Percentiles rank a stretch among this genome's conserved stretches.
phyloP scores from a whole-genome alignment of 2,888 invertebrate genomes.

The Digitonthophagus gazella region DNA sequence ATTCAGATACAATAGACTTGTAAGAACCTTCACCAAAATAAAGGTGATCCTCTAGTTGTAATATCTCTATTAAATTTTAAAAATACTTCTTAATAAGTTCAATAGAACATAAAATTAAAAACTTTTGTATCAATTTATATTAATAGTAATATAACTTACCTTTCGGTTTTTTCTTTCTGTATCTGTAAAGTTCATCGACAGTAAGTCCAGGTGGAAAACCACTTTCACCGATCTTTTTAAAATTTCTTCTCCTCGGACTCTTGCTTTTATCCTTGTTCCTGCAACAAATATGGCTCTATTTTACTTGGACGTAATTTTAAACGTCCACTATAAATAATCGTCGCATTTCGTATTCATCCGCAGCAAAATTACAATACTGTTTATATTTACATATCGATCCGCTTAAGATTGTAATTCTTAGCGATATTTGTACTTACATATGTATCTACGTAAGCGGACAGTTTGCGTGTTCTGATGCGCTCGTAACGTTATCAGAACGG shows the following conservation, averaged over 20 bases:
- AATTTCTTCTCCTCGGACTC: conserved; percentile 26
- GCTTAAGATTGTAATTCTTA: background rate
- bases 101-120: conserved; percentile 11
- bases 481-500: background rate
- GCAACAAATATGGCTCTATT: no score
- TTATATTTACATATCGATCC: conserved; percentile 1
- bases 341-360: background rate
- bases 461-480: background rate
- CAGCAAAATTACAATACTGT: background rate
- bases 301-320: no score
- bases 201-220: conserved; percentile 54
- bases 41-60: conserved; percentile 43
- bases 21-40: conserved; percentile 45
- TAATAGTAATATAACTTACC: conserved; percentile 42
- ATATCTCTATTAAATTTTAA: conserved; percentile 28
- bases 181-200: conserved; percentile 56
- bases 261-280: conserved; percentile 22
- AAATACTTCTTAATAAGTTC: conserved; percentile 21
- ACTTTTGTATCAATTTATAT: background rate
- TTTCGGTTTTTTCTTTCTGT: conserved; percentile 52
- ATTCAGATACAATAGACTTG: conserved; percentile 46
- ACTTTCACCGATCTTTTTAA: conserved; percentile 31
- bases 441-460: background rate
- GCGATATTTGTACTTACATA: background rate
- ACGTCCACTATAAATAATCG: background rate